A percentile compares a stretch with the other conserved stretches of the same genome.
Conservation (phyloP, 1,140 invertebrate genomes). For the Gonatopus flavifemur region DNA sequence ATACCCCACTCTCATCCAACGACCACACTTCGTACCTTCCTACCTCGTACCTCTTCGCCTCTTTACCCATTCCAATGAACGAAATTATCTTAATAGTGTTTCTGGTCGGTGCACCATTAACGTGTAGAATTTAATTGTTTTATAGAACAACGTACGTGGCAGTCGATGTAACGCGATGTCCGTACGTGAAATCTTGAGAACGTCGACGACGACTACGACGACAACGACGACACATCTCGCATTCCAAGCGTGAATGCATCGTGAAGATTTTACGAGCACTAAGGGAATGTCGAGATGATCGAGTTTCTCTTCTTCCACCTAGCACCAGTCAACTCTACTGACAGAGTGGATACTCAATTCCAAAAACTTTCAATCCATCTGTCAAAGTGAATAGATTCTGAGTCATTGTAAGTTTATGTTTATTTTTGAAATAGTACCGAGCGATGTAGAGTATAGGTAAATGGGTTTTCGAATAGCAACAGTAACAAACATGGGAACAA, state of each 20-base stretch:
- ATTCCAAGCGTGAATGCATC: slow-evolving; percentile 21
- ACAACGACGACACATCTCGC: slow-evolving; percentile 2
- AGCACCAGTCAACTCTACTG: no score
- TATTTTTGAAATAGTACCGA: no score
- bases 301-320: no score
- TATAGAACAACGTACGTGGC: slow-evolving; percentile 7
- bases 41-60: background rate
- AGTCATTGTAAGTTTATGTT: no score
- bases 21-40: slow-evolving; percentile 4
- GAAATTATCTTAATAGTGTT: slow-evolving; percentile 35
- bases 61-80: no score
- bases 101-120: slow-evolving; percentile 25
- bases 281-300: no score
- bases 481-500: no score
- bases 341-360: no score
- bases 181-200: background rate
- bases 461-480: no score
- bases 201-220: background rate
- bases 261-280: slow-evolving; percentile 30
- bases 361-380: no score
- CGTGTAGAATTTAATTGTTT: slow-evolving; percentile 29
- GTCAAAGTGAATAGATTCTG: no score
- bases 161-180: background rate
- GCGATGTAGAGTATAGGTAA: no score
- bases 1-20: background rate